Base-by-base conservation (phyloP, 2,113 vertebrate genomes). In the Cygnus atratus region DNA sequence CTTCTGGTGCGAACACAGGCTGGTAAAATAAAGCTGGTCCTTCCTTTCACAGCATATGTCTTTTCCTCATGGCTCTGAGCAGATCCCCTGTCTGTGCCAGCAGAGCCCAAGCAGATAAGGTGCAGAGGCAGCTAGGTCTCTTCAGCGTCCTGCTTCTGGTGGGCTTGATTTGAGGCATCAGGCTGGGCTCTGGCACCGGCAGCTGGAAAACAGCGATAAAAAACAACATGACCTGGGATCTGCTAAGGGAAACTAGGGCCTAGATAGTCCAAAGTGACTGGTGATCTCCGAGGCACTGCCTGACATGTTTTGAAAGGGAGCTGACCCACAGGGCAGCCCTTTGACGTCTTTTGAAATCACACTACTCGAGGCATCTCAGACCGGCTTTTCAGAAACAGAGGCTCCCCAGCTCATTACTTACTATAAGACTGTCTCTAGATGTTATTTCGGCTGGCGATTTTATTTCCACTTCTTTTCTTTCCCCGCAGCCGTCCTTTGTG, bases 21-120 rank as follows among this genome's bases (percentile, higher is more conserved):
- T 90, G 88, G 92, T 87, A 93, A 94, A 95, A 96, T 95, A 96
- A 97, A 96, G 93, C 93, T 93, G 95, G 88, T 94, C 86, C 80
- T 93, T 88, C 86, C 77, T 58, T 84, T 66, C 90, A 24, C 93
- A 90, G 91, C 96, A 95, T 84, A 96, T 96, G 95, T 77, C 90
- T 96, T 68, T 77, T 77, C 96, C 93, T 94, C 92, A 13, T 90
- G 93, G 92, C 79, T 94, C 46, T 2, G n/a, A 92, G 93, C 92
- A 84, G 58, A 79, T 88, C 66, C 70, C 75, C 52, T 9, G 21
- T 18, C 86, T 87, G 79, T 94, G 91, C 95, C 96, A 96, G 95
- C 88, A 90, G 94, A 86, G 83, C 82, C 4, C 25, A 11, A 21
- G 74, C 61, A 52, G 61, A 22, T 26, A 52, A 13, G 5, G 81